A percentile compares a stretch with the other conserved stretches of the same genome.
phyloP scores from a whole-genome alignment of 2,113 vertebrate species.

The Trematocara variabile region DNA sequence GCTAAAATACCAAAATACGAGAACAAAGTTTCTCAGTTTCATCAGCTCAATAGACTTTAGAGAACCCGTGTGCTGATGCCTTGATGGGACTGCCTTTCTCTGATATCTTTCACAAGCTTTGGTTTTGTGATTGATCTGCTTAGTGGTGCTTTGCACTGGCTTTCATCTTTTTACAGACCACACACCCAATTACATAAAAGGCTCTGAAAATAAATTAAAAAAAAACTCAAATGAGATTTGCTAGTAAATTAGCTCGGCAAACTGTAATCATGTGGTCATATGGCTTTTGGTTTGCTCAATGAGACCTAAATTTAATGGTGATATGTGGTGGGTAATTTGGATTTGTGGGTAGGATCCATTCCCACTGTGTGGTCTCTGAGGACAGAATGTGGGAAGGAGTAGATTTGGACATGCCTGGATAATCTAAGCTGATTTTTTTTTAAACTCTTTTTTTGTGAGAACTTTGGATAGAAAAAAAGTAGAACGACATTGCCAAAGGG shows the following conservation, averaged over 20 bases:
- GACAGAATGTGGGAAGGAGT: constrained; percentile 42
- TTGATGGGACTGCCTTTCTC: background rate
- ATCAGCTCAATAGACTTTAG: background rate
- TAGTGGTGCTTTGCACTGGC: constrained; percentile 15
- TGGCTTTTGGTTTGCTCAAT: constrained; percentile 61
- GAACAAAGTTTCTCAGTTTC: background rate
- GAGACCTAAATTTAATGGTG: constrained; percentile 47
- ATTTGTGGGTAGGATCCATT: constrained; percentile 50
- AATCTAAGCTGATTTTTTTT: constrained; percentile 75
- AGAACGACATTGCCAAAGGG: constrained; percentile 22
- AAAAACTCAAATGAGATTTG: constrained; percentile 12
- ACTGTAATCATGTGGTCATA: constrained; percentile 67
- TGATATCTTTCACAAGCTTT: constrained; percentile 35
- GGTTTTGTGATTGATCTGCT: constrained; percentile 33
- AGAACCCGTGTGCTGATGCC: background rate
- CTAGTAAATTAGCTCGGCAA: constrained; percentile 41
- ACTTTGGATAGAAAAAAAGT: background rate
- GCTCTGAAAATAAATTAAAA: background rate
- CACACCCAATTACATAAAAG: constrained; percentile 51
- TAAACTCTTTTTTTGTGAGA: constrained; percentile 10
- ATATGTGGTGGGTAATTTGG: constrained; percentile 51
- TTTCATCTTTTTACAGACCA: constrained; percentile 54
- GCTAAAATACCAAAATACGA: background rate
- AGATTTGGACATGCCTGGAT: constrained; percentile 77
- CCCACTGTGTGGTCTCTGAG: constrained; percentile 79